Evolutionary conservation across 2,888 invertebrate genomes (phyloP).

Genomic region (Melangyna quadrimaculata): DNA sequence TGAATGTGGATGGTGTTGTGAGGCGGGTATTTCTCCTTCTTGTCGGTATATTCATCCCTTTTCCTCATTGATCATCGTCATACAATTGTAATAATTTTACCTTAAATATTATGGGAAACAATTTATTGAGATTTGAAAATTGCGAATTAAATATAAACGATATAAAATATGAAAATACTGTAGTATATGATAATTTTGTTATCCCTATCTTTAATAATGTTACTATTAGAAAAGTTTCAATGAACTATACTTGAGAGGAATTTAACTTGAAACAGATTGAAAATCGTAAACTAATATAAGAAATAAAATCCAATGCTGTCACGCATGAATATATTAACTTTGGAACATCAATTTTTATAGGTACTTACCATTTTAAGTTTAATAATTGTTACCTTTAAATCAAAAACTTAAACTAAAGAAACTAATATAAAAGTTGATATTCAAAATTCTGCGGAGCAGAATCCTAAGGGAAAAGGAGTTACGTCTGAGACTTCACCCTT

Average conservation of each 20-base stretch:
- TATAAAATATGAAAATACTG: background rate
- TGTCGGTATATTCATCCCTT: too few species aligned
- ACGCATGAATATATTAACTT: background rate
- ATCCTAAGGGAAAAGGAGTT: too few species aligned
- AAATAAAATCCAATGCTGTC: background rate
- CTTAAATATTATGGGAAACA: background rate
- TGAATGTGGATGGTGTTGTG: too few species aligned
- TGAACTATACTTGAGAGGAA: background rate
- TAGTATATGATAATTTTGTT: too few species aligned
- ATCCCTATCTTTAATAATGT: background rate
- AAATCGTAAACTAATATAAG: background rate
- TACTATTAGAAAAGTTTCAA: background rate
- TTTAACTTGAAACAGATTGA: background rate
- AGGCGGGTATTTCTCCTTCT: too few species aligned
- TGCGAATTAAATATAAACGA: background rate
- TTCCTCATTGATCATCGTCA: too few species aligned
- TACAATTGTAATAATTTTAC: background rate
- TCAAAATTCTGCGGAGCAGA: background rate
- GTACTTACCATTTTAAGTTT: background rate
- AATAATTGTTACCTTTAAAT: background rate
- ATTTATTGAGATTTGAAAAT: background rate
- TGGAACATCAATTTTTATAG: background rate
- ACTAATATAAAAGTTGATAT: background rate
- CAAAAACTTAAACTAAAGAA: background rate
- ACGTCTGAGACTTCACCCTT: background rate